Evolutionary conservation across 2,888 invertebrate species (phyloP), one percentile per base, ranked within the genome.

Genomic region (Cataglyphis livida): DNA sequence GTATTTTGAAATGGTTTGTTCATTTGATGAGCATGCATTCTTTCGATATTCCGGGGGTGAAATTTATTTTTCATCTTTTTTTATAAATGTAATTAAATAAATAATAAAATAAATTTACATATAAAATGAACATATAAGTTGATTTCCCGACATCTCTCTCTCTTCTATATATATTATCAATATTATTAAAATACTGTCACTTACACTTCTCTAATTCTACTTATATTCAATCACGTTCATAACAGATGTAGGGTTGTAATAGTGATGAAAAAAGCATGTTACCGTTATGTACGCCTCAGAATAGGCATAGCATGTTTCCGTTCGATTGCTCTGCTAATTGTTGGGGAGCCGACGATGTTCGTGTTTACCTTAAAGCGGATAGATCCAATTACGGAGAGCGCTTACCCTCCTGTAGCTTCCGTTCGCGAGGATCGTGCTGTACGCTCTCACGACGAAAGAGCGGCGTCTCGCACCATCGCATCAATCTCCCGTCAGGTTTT

Each of bases 271-370:
- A 78, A 71, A 59, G 35, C 71, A 84, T 73, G 84, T 84, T 76
- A 51, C 74, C 54, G 48, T 84, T 84, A 57, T 21, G 81, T 81
- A 44, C 51, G 25, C 65, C 81, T 48, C 86, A 64, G 82, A 81
- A 51, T 83, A 75, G 65, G 83, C 85, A 66, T 48, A 75, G 84
- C 78, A 81, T 79, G 88, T 87, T 89, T 89, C 89, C 88, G 59
- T 84, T 75, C 89, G 89, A 86, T 88, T 87, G 82, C 76, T 75
- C 64, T 57, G 88, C 83, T 89, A 88, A 89, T 89, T 86, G 84
- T 82, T 73, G 78, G 70, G 78, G 71, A 61, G 57, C 70, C 78
- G 83, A 59, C 82, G 68, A 86, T 85, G 73, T 57, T 71, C 59
- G 65, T 85, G 79, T 76, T 87, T 79, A 68, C 86, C 84, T 87